Base-by-base conservation (phyloP, 92 coral and sea anemone genomes). In the Blastomussa wellsi region DNA sequence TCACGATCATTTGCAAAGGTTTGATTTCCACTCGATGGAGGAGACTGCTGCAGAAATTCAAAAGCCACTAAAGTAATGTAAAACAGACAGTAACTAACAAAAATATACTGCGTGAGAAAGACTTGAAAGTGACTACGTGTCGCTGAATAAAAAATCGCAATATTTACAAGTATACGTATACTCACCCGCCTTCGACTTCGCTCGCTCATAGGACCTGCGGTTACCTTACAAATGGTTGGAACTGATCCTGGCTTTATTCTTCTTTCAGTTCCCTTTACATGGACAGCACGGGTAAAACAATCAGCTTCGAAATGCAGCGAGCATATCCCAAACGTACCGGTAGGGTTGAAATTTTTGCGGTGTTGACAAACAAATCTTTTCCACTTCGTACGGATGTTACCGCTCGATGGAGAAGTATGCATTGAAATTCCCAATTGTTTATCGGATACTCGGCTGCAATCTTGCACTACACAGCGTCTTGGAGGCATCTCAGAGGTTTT, bases 61-160 rank as follows among this genome's bases (percentile, higher is more conserved):
- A 68, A 68, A 29, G 74, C 32, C 74, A 31, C 74, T 68, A 74
- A 39, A 14, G 78, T 41, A 39, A 38, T 74, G 78, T 41, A 42
- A 74, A 74, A 74, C 55, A 14, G 55, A 41, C 53, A 74, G 78
- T 39, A 74, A 47, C 57, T 74, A 24, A 44, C 79, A 49, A 44
- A 74, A 47, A 74, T 44, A 44, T 74, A 12, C 35, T 44, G 37
- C 8, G 60, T 74, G 59, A 74, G 33, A 42, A 74, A 74, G 79
- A 74, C 79, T 74, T 74, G 35, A 74, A 47, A 42, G 79, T 74
- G 59, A 74, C 79, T 74, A 37, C n/a, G 79, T 41, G 79, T 74
- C 14, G 32, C 55, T 74, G 3, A 10, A 37, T 49, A n/a, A 49
- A 49, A 49, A 49, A 4, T 49, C 55, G 19, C 55, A 4, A 2